phyloP scores from a whole-genome alignment of 2,888 invertebrate genomes.

The Cephus runcator region DNA sequence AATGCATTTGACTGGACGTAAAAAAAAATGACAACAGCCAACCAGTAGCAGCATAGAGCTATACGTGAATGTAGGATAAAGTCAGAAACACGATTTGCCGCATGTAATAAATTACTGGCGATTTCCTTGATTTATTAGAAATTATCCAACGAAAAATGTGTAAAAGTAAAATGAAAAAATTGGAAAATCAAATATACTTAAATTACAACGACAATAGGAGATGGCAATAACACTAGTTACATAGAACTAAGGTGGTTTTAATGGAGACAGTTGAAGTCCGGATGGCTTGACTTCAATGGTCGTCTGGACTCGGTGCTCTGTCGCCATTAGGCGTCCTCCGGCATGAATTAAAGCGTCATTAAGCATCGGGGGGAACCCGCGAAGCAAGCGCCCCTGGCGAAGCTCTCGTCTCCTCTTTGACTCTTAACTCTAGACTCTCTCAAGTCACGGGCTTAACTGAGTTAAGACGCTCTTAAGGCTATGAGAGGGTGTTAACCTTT shows the following conservation, averaged over 20 bases:
- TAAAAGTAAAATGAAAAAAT: neutral
- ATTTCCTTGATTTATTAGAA: neutral
- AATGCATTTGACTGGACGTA: neutral
- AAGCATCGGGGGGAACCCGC: constrained; percentile 10
- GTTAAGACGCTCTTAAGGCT: constrained; percentile 47
- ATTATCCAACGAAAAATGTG: neutral
- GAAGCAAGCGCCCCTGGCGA: constrained; percentile 8
- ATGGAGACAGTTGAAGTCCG: neutral
- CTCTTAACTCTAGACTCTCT: constrained; percentile 34
- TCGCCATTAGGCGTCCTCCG: neutral
- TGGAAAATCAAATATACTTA: neutral
- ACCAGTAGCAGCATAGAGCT: neutral
- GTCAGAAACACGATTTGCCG: neutral
- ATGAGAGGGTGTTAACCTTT: constrained; percentile 57
- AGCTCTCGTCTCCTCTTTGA: constrained; percentile 27
- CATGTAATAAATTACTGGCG: neutral
- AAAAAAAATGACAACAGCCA: neutral
- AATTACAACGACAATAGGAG: neutral
- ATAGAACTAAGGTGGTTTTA: neutral
- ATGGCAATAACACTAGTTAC: neutral
- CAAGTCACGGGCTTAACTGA: constrained; percentile 47
- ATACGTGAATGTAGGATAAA: neutral
- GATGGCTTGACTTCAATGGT: neutral
- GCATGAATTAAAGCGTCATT: constrained; percentile 21
- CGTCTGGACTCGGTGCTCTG: neutral